phyloP scores from a whole-genome alignment of 1,140 invertebrate species.

The Dryas iulia region DNA sequence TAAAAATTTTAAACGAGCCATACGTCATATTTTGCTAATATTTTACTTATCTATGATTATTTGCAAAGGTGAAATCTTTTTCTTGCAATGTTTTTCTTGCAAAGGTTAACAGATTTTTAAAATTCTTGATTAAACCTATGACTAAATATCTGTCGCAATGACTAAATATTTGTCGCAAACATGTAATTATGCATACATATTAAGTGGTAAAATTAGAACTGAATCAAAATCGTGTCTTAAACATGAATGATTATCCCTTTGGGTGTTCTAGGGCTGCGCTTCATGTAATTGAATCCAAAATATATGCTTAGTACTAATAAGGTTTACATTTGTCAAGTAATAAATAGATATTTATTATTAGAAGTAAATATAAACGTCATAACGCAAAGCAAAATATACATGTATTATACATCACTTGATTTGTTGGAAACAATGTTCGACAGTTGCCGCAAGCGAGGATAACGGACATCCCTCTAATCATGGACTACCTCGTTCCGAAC shows the following conservation, averaged over 20 bases:
- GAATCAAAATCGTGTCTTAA: neutral
- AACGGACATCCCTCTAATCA: slow-evolving; percentile 56
- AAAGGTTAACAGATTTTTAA: too few relatives aligned
- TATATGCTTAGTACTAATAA: too few relatives aligned
- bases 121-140: too few relatives aligned
- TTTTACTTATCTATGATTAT: too few relatives aligned
- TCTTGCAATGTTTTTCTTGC: too few relatives aligned
- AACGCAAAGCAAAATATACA: neutral
- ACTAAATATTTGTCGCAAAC: neutral
- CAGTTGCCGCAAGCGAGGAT: slow-evolving; percentile 51
- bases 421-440: slow-evolving; percentile 43
- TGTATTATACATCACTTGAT: slow-evolving; percentile 2
- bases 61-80: too few relatives aligned
- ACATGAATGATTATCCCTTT: neutral
- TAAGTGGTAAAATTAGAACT: neutral
- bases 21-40: too few relatives aligned
- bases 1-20: too few relatives aligned
- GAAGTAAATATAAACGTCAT: neutral
- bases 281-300: neutral
- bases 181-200: neutral
- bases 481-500: slow-evolving; percentile 43
- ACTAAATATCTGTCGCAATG: neutral
- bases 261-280: neutral
- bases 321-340: too few relatives aligned
- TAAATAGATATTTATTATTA: neutral